Evolutionary conservation across 1,140 invertebrate genomes (phyloP), one percentile per base, ranked within the genome.

Genomic region (Drosophila paulistorum): DNA sequence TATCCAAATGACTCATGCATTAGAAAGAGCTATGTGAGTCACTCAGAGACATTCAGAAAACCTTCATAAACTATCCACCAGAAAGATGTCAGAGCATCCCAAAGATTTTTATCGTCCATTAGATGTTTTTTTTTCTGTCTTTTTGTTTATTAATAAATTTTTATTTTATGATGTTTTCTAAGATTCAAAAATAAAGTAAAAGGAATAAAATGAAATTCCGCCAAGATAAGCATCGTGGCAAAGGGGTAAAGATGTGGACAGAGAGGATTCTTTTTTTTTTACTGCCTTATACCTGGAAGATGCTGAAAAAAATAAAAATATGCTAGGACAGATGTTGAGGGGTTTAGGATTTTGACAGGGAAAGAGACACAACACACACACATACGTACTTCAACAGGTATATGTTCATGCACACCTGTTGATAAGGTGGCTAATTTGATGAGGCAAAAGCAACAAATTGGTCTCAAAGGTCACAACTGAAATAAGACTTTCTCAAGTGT

Each of bases 31-130:
- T 58, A 4, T 58, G 55, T 61, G 71, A 75, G 69, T 74, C 73
- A 72, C 37, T 7, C 68, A 71, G 20, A 65, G 57, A 67, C 57
- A 74, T 63, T 30, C 68, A 39, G 20, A 23, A 42, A 37, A 59
- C 57, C 57, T 33, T 39, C 74, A 85, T 81, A 81, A 81, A 81
- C 65, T 65, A 78, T 67, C 81, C 68, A 72, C 65, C 70, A 73
- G 77, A 77, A 35, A 30, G 65, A 77, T 78, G 78, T 75, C 71
- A 62, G 71, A 45, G 57, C 57, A 59, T 59, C 58, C 59, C 68
- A 57, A 51, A 79, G 82, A 86, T 86, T 86, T 72, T 59, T 86
- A 86, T 86, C 82, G 79, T 73, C 82, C 78, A 86, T 86, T 86
- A 86, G 82, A 79, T 76, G 33, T 26, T 57, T 59, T 71, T 71